Conservation (phyloP, 2,113 vertebrate genomes). For the Indri indri region DNA sequence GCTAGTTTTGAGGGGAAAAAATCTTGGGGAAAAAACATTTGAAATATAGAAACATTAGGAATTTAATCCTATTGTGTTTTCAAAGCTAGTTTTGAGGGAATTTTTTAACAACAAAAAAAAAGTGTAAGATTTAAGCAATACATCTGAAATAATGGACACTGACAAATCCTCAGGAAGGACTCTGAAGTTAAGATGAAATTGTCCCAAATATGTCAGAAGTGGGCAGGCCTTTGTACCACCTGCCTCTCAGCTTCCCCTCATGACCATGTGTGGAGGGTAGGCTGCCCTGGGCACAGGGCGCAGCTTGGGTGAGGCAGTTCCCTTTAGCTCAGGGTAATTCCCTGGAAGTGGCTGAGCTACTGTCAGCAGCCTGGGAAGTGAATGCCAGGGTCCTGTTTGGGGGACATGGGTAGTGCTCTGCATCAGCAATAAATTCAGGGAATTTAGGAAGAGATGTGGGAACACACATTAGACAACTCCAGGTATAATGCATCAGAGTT, state of each 20-base stretch:
- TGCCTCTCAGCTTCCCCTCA: not conserved
- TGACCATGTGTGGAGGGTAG: not conserved
- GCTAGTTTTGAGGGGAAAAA: not conserved
- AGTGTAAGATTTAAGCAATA: not conserved
- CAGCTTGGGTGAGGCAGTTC: not conserved
- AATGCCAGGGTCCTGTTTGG: not conserved
- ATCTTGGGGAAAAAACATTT: not conserved
- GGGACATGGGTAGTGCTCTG: not conserved
- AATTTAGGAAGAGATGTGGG: not conserved
- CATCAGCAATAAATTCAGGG: not conserved
- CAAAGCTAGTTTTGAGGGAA: not conserved
- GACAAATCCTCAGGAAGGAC: not conserved
- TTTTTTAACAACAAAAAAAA: not conserved
- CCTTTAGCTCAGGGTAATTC: not conserved
- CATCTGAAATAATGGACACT: not conserved
- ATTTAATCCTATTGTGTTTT: not conserved
- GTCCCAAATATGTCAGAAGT: not conserved
- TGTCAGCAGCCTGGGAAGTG: not conserved
- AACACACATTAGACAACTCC: not conserved
- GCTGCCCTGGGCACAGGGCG: rapidly evolving
- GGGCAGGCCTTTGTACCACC: not conserved
- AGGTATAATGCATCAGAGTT: constrained; percentile 7
- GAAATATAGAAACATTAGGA: not conserved
- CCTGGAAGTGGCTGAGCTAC: not conserved
- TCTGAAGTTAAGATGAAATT: not conserved